Base-by-base conservation (phyloP, 2,888 invertebrate species). In the Ectobius pallidus region DNA sequence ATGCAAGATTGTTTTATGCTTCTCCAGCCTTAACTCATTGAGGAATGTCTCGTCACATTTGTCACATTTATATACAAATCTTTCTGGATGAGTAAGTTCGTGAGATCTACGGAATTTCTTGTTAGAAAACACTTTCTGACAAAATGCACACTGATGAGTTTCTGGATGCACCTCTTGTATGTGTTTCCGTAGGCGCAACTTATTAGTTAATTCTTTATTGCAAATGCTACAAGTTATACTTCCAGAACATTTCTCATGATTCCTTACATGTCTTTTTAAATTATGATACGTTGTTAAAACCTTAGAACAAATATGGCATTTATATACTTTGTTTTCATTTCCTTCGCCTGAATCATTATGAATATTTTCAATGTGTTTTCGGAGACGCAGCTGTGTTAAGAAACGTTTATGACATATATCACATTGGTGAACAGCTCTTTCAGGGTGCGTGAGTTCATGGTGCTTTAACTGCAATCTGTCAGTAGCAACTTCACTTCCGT, bases 371-470 rank as follows among this genome's bases (percentile, higher is more conserved):
- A 65, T 32, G 27, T 76, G 75, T n/a, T 25, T 73, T 55, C 69
- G 73, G 18, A 76, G 52, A 30, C 68, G 68, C 6, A 69, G 52
- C 18, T 72, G 71, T 14, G 75, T 70, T 25, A 69, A 44, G 27
- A 77, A 77, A 16, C 70, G 68, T 68, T 74, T 72, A 1, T 71
- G 71, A 72, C 77, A 77, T 30, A 46, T 46, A 14, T 71, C 71
- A 55, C 77, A 77, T 70, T 74, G 74, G 34, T 71, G 68, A 7
- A 69, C 25, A 3, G 44, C 32, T 27, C 69, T 70, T 52, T 75
- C 73, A 25, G 71, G 71, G 49, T 74, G 74, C 1, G 68, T 71
- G 42, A 44, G 25, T 70, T 73, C 73, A 72, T 75, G 75, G 34
- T 70, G 52, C 11, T 62, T 46, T 39, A 74, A 67, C n/a, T 65